These are phyloP conservation scores for Cheilosia scutellata DNA, from an alignment of 2,888 invertebrate species.

Conservation along the genomic window DNA sequence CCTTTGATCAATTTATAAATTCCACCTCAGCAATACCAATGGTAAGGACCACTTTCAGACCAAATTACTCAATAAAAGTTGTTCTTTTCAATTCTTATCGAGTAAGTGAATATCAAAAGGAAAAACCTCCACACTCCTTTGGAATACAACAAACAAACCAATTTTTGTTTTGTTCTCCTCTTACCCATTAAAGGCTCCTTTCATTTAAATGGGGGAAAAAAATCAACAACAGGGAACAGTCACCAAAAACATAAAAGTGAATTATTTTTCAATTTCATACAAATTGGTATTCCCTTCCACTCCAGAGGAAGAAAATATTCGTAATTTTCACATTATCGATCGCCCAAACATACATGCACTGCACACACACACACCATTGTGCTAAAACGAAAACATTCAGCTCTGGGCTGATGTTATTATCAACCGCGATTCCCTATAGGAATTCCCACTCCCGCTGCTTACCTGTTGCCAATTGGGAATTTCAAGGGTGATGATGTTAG, in stretches of 20 bases:
- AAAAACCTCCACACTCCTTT: no score
- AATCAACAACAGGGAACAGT: background rate
- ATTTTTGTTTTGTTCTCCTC: no score
- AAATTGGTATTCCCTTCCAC: background rate
- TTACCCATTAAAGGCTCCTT: no score
- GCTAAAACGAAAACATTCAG: conserved; percentile 25
- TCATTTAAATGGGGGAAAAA: no score
- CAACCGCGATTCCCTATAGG: background rate
- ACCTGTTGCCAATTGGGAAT: conserved; percentile 66
- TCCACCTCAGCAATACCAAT: no score
- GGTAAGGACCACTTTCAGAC: no score
- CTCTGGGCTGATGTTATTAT: conserved; percentile 2
- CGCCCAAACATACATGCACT: conserved; percentile 19
- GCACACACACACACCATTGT: conserved; percentile 7
- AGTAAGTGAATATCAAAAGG: no score
- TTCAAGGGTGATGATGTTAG: conserved; percentile 49
- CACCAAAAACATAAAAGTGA: conserved; percentile 52
- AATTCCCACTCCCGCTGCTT: conserved; percentile 17
- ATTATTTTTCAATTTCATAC: conserved; percentile 59
- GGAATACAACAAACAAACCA: no score
- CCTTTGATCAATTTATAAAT: no score
- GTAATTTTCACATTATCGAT: conserved; percentile 67
- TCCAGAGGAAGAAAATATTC: conserved; percentile 17
- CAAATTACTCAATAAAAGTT: no score
- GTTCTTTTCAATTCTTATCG: no score